Conservation (phyloP, 2,888 invertebrate genomes). For the Diplazon laetatorius region DNA sequence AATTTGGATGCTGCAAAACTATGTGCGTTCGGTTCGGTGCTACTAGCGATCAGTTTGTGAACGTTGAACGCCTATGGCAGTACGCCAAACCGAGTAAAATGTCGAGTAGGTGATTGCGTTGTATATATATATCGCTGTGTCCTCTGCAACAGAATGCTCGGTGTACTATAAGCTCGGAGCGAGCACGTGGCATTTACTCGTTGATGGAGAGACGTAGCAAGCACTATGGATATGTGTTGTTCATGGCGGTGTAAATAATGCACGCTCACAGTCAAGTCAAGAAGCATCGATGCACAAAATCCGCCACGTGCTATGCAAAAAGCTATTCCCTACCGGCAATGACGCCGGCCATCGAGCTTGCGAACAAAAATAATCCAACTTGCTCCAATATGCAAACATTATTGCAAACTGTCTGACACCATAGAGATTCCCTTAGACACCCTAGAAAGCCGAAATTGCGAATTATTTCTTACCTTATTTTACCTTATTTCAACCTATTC, state of each 20-base stretch:
- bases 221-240: constrained; percentile 1
- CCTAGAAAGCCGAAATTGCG: too few relatives aligned
- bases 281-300: too few relatives aligned
- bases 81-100: constrained; percentile 71
- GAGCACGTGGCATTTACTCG: constrained; percentile 60
- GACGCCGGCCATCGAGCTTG: not conserved
- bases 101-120: constrained; percentile 49
- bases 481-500: too few relatives aligned
- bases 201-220: constrained; percentile 1
- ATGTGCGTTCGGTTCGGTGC: not conserved
- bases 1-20: not conserved
- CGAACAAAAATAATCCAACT: too few relatives aligned
- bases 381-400: not conserved
- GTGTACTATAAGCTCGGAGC: constrained; percentile 29
- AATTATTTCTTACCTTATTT: too few relatives aligned
- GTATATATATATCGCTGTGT: constrained; percentile 36
- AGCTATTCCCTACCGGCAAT: too few relatives aligned
- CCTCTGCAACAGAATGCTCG: not conserved
- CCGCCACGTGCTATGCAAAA: not conserved
- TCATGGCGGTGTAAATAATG: not conserved
- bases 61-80: constrained; percentile 67
- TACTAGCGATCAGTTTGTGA: constrained; percentile 17
- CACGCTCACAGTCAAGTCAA: not conserved
- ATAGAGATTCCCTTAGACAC: not conserved
- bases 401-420: not conserved